A percentile compares a stretch with the other conserved stretches of the same genome.
Conservation (phyloP, 2,113 vertebrate species). For the Spermophilus dauricus region DNA sequence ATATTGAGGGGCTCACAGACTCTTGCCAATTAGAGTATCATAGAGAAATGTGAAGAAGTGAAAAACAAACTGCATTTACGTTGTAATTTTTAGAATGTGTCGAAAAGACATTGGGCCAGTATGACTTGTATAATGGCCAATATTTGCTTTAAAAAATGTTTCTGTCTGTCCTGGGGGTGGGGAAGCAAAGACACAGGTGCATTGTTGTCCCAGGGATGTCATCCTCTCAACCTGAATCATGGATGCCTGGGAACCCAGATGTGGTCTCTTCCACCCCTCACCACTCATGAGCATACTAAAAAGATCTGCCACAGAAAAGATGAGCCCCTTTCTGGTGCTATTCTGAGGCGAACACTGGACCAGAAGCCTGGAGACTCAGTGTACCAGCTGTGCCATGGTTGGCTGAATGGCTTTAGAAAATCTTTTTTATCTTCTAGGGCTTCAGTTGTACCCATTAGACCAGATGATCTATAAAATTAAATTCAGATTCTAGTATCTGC, state of each 20-base stretch:
- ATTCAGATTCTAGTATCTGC: constrained; percentile 31
- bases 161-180: background rate
- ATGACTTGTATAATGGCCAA: background rate
- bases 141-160: background rate
- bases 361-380: background rate
- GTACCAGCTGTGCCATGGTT: background rate
- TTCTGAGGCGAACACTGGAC: background rate
- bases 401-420: constrained; percentile 35
- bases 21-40: background rate
- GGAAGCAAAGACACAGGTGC: background rate
- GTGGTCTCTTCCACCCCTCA: background rate
- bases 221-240: background rate
- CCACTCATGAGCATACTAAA: background rate
- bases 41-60: background rate
- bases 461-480: constrained; percentile 39
- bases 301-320: background rate
- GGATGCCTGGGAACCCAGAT: background rate
- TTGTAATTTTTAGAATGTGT: constrained; percentile 32
- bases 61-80: background rate
- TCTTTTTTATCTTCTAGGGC: constrained; percentile 7
- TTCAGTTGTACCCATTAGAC: constrained; percentile 28
- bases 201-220: background rate
- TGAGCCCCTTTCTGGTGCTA: background rate
- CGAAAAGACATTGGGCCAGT: background rate
- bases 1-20: background rate